Base-by-base conservation (phyloP, 37 sponge, comb jelly and placozoan species). In the Mnemiopsis leidyi region DNA sequence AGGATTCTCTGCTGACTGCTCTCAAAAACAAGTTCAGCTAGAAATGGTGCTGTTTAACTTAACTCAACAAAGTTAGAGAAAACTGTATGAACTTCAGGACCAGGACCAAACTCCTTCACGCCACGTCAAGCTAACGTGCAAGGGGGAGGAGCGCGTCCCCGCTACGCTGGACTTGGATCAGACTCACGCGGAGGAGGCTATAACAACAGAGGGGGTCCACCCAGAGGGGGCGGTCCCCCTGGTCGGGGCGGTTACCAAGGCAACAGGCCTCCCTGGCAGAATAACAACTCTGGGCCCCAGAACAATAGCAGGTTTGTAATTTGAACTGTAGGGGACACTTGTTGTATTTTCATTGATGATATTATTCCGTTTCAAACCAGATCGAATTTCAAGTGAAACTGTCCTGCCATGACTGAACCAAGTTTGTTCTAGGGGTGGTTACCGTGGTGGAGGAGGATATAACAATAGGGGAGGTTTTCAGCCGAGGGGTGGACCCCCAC, bases 141-240 rank as follows among this genome's bases (percentile, higher is more conserved):
- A 25, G 73, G 73, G 21, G 73, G 73, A 28, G 73, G 73, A 3
- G 23, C 28, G 23, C 1, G 73, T 5, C 24, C 24, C 73, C 73
- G 73, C 24, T 69, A 28, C 29, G 73, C 73, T 3, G 73, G 73
- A 69, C n/a, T 69, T 16, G 73, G 73, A n/a, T 69, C 73, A n/a
- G 73, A 69, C 1, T 2, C 24, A 21, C 7, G 73, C 1, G 73
- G 73, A 69, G 73, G 73, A 3, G 7, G 1, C 13, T 18, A 48
- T 13, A 48, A 48, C 28, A 69, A 25, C 2, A 25, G 73, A 3
- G 73, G 73, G 9, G 24, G 24, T 3, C 73, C 73, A 5, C 9
- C 24, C 9, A 25, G 73, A 20, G 73, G 24, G 23, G 73, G 73
- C 2, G 23, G 23, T 20, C 73, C 73, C 21, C 2, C 24, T 28